Evolutionary conservation across 2,888 invertebrate genomes (phyloP).

Genomic region (Conops quadrifasciatus): DNA sequence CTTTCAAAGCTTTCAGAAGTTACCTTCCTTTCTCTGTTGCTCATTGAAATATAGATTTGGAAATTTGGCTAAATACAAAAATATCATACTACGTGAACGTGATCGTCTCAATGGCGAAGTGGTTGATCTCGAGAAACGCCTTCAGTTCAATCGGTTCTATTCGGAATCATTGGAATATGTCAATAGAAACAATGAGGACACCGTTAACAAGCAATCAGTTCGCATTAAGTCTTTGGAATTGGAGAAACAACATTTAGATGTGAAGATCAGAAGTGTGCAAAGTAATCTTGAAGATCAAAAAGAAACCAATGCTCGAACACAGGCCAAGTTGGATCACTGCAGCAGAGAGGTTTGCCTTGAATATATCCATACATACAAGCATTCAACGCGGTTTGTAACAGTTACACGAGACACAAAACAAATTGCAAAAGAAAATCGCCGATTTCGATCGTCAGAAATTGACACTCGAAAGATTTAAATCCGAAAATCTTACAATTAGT

Average conservation of each 20-base stretch:
- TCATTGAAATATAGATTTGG: no score
- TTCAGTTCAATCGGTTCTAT: conserved; percentile 57
- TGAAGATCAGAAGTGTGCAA: conserved; percentile 43
- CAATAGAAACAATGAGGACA: conserved; percentile 52
- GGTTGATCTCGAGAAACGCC: conserved; percentile 55
- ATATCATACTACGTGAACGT: conserved; percentile 58
- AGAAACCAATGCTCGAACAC: conserved; percentile 48
- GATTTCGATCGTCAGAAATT: conserved; percentile 53
- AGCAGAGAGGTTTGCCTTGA: conserved; percentile 46
- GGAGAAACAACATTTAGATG: conserved; percentile 45
- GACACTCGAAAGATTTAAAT: conserved; percentile 48
- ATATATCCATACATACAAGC: neutral
- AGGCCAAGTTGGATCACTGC: conserved; percentile 47
- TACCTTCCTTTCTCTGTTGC: no score
- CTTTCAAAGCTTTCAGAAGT: no score
- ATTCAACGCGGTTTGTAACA: conserved; percentile 20
- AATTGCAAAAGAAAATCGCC: conserved; percentile 45
- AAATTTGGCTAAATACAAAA: conserved; percentile 55
- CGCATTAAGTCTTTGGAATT: conserved; percentile 43
- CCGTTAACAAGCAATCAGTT: conserved; percentile 41
- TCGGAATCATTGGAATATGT: conserved; percentile 56
- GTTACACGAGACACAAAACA: conserved; percentile 47
- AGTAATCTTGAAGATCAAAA: conserved; percentile 51
- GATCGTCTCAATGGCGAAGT: conserved; percentile 60
- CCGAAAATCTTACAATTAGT: conserved; percentile 46